Evolutionary conservation across 2,113 vertebrate genomes (phyloP).

Genomic region (Leptobrachium leishanense): DNA sequence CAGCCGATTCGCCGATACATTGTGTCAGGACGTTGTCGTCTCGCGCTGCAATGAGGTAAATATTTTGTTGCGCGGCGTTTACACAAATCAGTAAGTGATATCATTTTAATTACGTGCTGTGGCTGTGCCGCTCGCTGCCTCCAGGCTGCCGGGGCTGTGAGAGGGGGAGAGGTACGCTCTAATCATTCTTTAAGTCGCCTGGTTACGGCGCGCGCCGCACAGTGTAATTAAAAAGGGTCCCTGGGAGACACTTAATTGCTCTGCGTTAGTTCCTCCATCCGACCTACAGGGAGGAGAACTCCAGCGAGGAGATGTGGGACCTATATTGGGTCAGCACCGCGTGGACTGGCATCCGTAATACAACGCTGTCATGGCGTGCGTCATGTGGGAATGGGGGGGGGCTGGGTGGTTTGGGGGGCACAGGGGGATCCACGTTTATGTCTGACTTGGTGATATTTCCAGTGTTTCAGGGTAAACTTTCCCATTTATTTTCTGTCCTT

Average conservation of each 20-base stretch:
- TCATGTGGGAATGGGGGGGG: too few relatives aligned
- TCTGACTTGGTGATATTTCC: too few relatives aligned
- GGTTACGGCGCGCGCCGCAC: slow-evolving; percentile 12
- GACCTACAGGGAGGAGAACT: slow-evolving; percentile 23
- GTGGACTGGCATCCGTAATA: background rate
- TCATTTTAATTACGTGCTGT: slow-evolving; percentile 17
- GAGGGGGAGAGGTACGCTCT: background rate
- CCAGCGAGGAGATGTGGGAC: slow-evolving; percentile 5
- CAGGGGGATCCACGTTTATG: too few relatives aligned
- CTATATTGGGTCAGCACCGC: background rate
- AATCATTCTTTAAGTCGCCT: slow-evolving; percentile 26
- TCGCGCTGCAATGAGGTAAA: background rate
- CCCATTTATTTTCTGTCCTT: too few relatives aligned
- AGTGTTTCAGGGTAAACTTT: too few relatives aligned
- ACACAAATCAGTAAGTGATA: slow-evolving; percentile 10
- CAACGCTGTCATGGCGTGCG: too few relatives aligned
- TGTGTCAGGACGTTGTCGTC: background rate
- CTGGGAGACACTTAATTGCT: slow-evolving; percentile 35
- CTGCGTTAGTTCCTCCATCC: slow-evolving; percentile 37
- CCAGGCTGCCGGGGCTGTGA: slow-evolving; percentile 5
- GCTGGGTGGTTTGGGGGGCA: too few relatives aligned
- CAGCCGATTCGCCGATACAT: background rate
- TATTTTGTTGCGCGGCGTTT: slow-evolving; percentile 1
- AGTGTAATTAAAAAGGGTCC: slow-evolving; percentile 37
- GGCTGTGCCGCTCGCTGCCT: background rate